Evolutionary conservation across 2,797 vertebrate species (phyloP).

Genomic region (Sparidentex hasta): DNA sequence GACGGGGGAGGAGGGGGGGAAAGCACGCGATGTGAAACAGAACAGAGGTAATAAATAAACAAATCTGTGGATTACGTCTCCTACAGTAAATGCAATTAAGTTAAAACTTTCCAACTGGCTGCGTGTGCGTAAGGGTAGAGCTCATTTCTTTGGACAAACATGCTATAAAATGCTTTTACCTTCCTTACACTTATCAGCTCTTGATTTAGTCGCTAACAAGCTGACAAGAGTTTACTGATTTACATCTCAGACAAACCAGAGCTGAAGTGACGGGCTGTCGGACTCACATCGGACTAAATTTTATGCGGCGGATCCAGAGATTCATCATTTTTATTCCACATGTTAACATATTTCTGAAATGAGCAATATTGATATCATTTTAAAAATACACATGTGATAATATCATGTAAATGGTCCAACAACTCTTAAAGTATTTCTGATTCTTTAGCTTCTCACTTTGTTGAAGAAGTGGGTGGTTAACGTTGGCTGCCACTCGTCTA

Average conservation of each 20-base stretch:
- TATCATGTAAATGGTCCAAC: no score
- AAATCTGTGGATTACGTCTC: constrained; percentile 60
- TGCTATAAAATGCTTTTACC: constrained; percentile 41
- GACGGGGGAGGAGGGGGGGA: neutral
- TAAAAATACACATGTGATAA: no score
- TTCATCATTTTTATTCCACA: neutral
- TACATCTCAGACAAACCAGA: constrained; percentile 19
- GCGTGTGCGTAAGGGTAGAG: constrained; percentile 24
- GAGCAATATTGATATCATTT: no score
- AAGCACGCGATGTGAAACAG: constrained; percentile 35
- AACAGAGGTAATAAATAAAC: constrained; percentile 58
- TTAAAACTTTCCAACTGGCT: constrained; percentile 54
- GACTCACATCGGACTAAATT: neutral
- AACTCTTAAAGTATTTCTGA: no score
- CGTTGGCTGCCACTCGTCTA: no score
- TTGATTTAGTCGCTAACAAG: constrained; percentile 25
- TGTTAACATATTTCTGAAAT: neutral
- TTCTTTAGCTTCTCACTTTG: no score
- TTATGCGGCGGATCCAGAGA: neutral
- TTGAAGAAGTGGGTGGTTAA: no score
- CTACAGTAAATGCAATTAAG: constrained; percentile 46
- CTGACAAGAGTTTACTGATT: constrained; percentile 12
- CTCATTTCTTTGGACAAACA: constrained; percentile 50
- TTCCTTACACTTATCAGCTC: constrained; percentile 41
- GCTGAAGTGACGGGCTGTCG: neutral